Conservation (phyloP, 2,888 invertebrate species). For the Limnephilus auricula region DNA sequence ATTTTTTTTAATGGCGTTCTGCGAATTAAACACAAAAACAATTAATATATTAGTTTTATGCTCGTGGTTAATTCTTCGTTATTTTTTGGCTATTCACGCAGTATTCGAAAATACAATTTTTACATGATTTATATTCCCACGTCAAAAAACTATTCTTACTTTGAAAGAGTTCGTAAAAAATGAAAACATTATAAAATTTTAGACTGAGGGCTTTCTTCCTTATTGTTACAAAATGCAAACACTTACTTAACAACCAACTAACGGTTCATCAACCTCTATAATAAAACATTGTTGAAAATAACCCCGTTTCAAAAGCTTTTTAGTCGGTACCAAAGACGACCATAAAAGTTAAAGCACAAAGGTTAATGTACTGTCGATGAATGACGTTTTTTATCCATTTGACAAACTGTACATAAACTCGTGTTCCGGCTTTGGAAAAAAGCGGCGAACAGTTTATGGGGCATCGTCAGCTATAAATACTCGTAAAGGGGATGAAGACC, state of each 20-base stretch:
- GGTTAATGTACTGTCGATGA: constrained; percentile 26
- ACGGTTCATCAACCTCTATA: not conserved
- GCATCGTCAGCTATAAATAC: not conserved
- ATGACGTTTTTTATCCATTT: constrained; percentile 2
- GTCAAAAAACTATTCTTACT: no score
- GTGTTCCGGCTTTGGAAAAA: not conserved
- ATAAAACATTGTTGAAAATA: constrained; percentile 19
- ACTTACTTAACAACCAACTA: not conserved
- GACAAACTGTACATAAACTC: not conserved
- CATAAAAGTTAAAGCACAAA: constrained; percentile 4
- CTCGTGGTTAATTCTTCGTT: no score
- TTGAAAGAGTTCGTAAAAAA: not conserved
- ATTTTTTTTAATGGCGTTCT: no score
- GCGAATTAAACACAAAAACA: no score
- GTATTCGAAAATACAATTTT: no score
- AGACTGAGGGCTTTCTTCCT: not conserved
- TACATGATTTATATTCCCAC: no score
- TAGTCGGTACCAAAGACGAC: not conserved
- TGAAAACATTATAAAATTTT: not conserved
- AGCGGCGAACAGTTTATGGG: not conserved
- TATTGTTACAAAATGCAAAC: not conserved
- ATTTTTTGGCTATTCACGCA: no score
- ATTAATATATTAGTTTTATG: no score
- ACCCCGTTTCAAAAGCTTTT: constrained; percentile 18
- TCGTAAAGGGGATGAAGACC: not conserved